These are phyloP conservation scores for Mycetomoellerius zeteki DNA, from an alignment of 1,140 invertebrate genomes.

Conservation along the genomic window DNA sequence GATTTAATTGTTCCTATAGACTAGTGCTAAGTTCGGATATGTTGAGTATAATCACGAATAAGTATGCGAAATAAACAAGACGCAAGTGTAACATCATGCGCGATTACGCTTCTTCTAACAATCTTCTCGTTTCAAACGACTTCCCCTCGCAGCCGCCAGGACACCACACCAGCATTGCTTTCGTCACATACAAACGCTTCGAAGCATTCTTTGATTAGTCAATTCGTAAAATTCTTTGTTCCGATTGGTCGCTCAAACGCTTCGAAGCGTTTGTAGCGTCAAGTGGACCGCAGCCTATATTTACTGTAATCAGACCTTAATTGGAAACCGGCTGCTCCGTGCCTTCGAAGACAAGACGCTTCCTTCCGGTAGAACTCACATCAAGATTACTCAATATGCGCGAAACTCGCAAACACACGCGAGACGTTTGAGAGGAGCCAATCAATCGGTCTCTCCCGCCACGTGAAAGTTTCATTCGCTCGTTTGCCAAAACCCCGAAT, in stretches of 20 bases:
- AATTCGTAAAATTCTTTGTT: too few relatives aligned
- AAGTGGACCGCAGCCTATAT: too few relatives aligned
- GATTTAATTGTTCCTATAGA: not conserved
- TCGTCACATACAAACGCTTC: too few relatives aligned
- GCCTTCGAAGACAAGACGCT: conserved; percentile 28
- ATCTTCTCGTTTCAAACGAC: conserved; percentile 13
- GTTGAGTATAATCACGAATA: not conserved
- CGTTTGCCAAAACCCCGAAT: not conserved
- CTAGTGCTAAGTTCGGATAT: not conserved
- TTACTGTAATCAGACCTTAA: conserved; percentile 73
- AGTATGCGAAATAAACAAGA: conserved; percentile 31
- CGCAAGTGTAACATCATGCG: not conserved
- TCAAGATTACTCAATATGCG: conserved; percentile 62
- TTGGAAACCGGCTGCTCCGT: conserved; percentile 58
- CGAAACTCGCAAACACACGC: conserved; percentile 37
- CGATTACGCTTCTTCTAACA: conserved; percentile 4
- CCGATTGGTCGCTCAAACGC: too few relatives aligned
- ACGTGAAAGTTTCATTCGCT: conserved; percentile 34
- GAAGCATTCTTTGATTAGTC: too few relatives aligned
- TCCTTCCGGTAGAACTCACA: conserved; percentile 57
- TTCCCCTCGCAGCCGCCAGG: not conserved
- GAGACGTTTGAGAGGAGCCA: conserved; percentile 33
- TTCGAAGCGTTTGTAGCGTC: too few relatives aligned
- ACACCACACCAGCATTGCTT: not conserved
- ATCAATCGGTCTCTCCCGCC: conserved; percentile 34